A percentile compares a stretch with the other conserved stretches of the same genome.
Conservation (phyloP, 2,888 invertebrate genomes). For the Hanleya hanleyi region DNA sequence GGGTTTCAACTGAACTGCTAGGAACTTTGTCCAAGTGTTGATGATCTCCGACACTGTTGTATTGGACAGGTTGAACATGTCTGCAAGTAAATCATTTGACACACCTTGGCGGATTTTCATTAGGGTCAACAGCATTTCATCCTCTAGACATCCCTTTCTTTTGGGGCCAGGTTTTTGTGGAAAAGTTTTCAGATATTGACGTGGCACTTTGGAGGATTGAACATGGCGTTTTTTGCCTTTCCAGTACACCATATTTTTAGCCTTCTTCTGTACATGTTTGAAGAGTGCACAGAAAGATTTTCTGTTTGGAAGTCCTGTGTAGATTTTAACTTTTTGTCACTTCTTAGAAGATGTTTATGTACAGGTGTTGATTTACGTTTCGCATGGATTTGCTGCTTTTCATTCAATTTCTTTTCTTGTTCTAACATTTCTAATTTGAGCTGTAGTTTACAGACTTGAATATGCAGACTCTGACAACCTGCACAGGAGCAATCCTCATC, state of each 20-base stretch:
- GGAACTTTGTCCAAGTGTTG: background rate
- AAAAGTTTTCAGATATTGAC: background rate
- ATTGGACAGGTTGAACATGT: background rate
- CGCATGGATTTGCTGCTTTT: background rate
- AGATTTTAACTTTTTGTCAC: background rate
- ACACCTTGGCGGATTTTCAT: constrained; percentile 22
- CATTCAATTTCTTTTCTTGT: background rate
- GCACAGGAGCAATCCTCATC: background rate
- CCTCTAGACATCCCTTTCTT: constrained; percentile 8
- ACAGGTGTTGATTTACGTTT: background rate
- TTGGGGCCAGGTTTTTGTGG: constrained; percentile 21
- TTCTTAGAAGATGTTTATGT: no score
- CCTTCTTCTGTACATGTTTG: background rate
- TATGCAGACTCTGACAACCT: background rate
- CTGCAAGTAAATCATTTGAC: constrained; percentile 5
- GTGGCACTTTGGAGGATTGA: background rate
- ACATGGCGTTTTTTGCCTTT: background rate
- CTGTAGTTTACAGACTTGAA: no score
- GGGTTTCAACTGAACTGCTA: background rate
- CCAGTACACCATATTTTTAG: constrained; percentile 25
- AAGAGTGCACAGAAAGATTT: constrained; percentile 11
- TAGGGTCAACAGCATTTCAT: constrained; percentile 18
- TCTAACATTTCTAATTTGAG: no score
- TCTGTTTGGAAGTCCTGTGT: constrained; percentile 20
- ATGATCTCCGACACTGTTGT: background rate